Conservation (phyloP, 2,113 vertebrate genomes). For the Symphodus melops region DNA sequence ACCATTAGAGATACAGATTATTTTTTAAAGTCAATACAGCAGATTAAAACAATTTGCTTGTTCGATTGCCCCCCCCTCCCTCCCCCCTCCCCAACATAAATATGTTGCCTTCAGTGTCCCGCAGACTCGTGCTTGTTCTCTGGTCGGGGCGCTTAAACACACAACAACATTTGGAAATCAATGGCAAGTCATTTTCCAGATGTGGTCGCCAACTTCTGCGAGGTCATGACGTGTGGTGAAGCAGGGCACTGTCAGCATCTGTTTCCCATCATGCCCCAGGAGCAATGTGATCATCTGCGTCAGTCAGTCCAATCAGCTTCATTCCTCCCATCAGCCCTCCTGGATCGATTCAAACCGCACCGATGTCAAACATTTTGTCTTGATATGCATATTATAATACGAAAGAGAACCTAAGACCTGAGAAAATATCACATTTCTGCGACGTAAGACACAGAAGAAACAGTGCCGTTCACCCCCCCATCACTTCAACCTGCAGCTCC, state of each 20-base stretch:
- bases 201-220: conserved; percentile 55
- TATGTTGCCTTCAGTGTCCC: conserved; percentile 50
- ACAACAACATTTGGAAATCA: conserved; percentile 45
- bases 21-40: conserved; percentile 75
- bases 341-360: conserved; percentile 41
- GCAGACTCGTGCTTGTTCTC: conserved; percentile 39
- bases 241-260: conserved; percentile 54
- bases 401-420: conserved; percentile 76
- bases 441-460: conserved; percentile 72
- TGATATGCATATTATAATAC: conserved; percentile 77
- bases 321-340: conserved; percentile 34
- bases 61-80: conserved; percentile 57
- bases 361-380: conserved; percentile 65
- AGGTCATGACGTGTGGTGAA: conserved; percentile 54
- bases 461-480: conserved; percentile 59
- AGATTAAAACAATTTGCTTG: conserved; percentile 75
- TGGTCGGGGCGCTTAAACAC: conserved; percentile 43
- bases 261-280: conserved; percentile 54
- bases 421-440: conserved; percentile 76
- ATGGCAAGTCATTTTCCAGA: conserved; percentile 57
- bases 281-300: conserved; percentile 35
- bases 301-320: conserved; percentile 48
- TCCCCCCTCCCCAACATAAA: conserved; percentile 64
- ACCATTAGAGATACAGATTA: conserved; percentile 73
- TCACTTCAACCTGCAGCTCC: conserved; percentile 47